Base-by-base conservation (phyloP, 2,113 vertebrate genomes). In the Nematolebias whitei region DNA sequence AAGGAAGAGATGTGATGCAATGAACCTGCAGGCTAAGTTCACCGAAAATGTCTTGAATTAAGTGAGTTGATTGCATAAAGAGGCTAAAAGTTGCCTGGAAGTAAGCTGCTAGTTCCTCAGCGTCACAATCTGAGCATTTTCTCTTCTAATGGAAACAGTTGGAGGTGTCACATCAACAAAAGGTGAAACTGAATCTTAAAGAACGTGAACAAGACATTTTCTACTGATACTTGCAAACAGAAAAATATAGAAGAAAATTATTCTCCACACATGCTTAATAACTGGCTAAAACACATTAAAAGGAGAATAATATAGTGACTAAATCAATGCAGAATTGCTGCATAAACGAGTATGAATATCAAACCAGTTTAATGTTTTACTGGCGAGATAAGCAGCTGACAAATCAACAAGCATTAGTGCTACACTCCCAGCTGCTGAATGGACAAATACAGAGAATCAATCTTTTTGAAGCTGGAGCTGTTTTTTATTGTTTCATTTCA, bases 91-190 rank as follows among this genome's bases (percentile, higher is more conserved):
- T 14, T 39, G 14, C 41, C 15, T n/a, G n/a, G n/a, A n/a, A 51
- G 39, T 44, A 20, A 63, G 15, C 19, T 6, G 51, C 51, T n/a
- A 49, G 23, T 70, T 2, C 56, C 12, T 55, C 23, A 4, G 14
- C 19, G 41, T 74, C 65, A 55, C 52, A 56, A 19, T 23, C 55
- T 24, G 10, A 50, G 57, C 41, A 40, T 58, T 44, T 68, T 29
- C 29, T 57, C 18, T 57, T 52, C 53, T 10, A 19, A 5, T 10
- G 56, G 43, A 60, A 74, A 14, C 48, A 59, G 24, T 35, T 59
- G 1, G 32, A 68, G 26, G 65, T 15, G 5, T 12, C n/a, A 8
- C 32, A 5, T 16, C 24, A 50, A 62, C 29, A 38, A 26, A 59
- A 18, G 13, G 55, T 41, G 39, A 12, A 47, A 49, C 49, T 8